Evolutionary conservation across 2,888 invertebrate genomes (phyloP), one percentile per base, ranked within the genome.

Genomic region (Sphinx pinastri): DNA sequence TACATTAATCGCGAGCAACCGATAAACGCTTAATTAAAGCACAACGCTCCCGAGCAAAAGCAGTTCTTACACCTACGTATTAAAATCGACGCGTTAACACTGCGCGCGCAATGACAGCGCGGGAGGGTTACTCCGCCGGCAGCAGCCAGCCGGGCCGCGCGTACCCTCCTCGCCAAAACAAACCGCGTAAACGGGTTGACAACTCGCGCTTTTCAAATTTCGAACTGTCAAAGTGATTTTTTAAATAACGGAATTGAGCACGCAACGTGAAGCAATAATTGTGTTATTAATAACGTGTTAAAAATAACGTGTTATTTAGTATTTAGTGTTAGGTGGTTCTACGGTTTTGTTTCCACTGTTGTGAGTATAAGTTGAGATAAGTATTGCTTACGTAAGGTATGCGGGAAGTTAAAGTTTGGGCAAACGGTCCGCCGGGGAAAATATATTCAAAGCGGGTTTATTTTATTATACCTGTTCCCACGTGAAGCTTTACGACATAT

Each of bases 101-200:
- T 93, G 93, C 93, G 93, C 93, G 93, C 93, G 93, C 93, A 92
- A 70, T 71, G 68, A 76, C 68, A 78, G 86, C 81, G 87, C 80
- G 82, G 86, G 77, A 72, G 73, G 75, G 76, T 84, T 88, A 93
- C 89, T 91, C 80, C 87, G 92, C 92, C 93, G 93, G 92, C 90
- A 94, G 93, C 93, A 77, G 79, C 85, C 92, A 90, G 92, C 93
- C 89, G 88, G 93, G 93, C 88, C 82, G 86, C 93, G 90, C 93
- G 93, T 89, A 85, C 87, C 81, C 78, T 82, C 75, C 79, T 83
- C 79, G 80, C 74, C 77, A 78, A 87, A 82, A 86, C 89, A 90
- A 91, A 91, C 90, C 92, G 82, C 82, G 77, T 86, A 82, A 81
- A 77, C 80, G 79, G 78, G 81, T 86, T 82, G 83, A 84, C 89